Evolutionary conservation across 2,797 vertebrate genomes (phyloP).

Genomic region (Melanotaenia trifasciata): DNA sequence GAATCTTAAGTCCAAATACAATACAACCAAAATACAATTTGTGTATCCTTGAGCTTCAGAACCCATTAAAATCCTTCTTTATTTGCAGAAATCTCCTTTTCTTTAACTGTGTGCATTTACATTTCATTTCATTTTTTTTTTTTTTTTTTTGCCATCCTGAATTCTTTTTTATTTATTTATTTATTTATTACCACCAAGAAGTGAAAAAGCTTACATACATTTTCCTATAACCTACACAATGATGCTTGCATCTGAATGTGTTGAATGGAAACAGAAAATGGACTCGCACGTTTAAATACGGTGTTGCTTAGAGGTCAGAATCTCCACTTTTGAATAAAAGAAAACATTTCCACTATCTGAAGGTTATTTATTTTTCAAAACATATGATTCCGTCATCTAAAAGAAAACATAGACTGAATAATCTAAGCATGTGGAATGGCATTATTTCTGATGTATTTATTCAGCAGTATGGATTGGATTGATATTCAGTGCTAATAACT

Average conservation of each 20-base stretch:
- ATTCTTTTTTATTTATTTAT: background rate
- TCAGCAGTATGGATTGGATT: constrained; percentile 14
- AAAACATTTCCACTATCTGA: background rate
- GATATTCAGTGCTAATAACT: constrained; percentile 28
- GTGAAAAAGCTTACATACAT: background rate
- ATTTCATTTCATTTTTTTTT: background rate
- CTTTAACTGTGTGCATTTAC: background rate
- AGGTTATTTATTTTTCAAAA: background rate
- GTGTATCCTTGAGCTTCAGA: background rate
- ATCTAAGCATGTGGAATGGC: constrained; percentile 2
- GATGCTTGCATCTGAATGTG: background rate
- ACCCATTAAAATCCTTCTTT: background rate
- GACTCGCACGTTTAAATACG: background rate
- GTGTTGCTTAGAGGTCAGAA: background rate
- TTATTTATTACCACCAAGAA: background rate
- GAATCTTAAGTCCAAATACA: background rate
- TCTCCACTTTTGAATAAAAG: background rate
- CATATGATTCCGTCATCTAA: background rate
- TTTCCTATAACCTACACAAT: background rate
- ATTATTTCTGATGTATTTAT: constrained; percentile 37
- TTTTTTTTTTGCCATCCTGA: background rate
- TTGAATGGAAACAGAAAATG: background rate
- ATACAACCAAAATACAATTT: background rate
- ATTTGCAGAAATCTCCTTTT: background rate
- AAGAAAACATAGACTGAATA: background rate